Conservation (phyloP, 2,113 vertebrate genomes). For the Nibea albiflora region DNA sequence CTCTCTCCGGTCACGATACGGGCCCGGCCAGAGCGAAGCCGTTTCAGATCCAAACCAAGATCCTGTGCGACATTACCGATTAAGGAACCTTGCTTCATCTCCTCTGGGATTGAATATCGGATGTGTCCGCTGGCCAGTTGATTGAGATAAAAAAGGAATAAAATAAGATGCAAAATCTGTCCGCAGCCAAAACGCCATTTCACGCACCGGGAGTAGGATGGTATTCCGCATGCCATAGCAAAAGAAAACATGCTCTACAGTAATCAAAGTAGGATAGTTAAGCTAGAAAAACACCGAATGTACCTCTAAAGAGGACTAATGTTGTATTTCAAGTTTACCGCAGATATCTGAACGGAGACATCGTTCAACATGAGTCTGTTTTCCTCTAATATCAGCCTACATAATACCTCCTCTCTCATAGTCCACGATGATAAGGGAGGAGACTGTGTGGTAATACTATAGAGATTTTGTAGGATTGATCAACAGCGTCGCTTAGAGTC, state of each 20-base stretch:
- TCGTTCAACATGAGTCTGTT: background rate
- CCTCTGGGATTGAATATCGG: slow-evolving; percentile 71
- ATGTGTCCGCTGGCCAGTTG: slow-evolving; percentile 33
- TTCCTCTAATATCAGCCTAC: background rate
- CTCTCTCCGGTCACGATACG: slow-evolving; percentile 50
- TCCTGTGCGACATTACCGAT: slow-evolving; percentile 68
- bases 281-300: fast-evolving
- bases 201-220: background rate
- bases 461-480: slow-evolving; percentile 3
- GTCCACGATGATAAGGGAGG: slow-evolving; percentile 18
- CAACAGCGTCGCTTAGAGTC: slow-evolving; percentile 70
- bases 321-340: background rate
- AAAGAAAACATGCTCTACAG: background rate
- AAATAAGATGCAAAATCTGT: background rate
- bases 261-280: fast-evolving
- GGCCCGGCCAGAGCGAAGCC: slow-evolving; percentile 47
- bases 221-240: slow-evolving; percentile 33
- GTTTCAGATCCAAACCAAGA: slow-evolving; percentile 50
- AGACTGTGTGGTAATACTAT: background rate
- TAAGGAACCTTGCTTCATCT: slow-evolving; percentile 64
- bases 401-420: slow-evolving; percentile 13
- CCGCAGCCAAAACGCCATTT: slow-evolving; percentile 45
- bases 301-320: fast-evolving
- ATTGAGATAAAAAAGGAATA: slow-evolving; percentile 1
- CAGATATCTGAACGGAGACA: background rate